Evolutionary conservation across 2,113 vertebrate genomes (phyloP), one percentile per base, ranked within the genome.

Genomic region (Lepus americanus): DNA sequence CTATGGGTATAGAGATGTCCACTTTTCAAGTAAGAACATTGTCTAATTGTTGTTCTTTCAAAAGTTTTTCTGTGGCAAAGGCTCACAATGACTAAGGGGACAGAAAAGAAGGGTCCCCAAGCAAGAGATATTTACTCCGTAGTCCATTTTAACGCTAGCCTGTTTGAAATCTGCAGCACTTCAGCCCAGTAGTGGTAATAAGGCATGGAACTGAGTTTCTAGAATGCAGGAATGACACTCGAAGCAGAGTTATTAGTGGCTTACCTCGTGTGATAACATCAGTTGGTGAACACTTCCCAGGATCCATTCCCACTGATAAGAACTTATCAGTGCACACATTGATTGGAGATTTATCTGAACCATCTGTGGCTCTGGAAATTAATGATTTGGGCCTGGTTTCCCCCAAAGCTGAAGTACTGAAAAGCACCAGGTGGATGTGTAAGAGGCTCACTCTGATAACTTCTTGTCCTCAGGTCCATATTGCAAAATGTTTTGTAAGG

Each of bases 271-370:
- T 81, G 98, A 98, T 98, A 97, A 97, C 92, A 98, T 98, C 97
- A 93, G 53, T 72, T 88, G 70, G 81, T 95, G 76, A 91, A 96
- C 91, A 96, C 96, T 96, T 97, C 97, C 96, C 93, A 94, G 91
- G 97, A 98, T 97, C 97, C 93, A 0, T 94, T 97, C 95, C 90
- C 87, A 86, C 95, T 97, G 97, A 98, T 98, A 98, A 98, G 97
- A 96, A 98, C 96, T 98, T 98, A 98, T 97, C 97, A 97, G 89
- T 94, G 94, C 94, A 96, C 80, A 87, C 97, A 98, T 98, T 98
- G 98, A 98, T 98, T 98, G 96, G 97, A 98, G 96, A 98, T 97
- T 97, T 98, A 97, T 98, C 97, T 98, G 97, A 89, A 96, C 94
- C 25, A 36, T 98, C 94, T 97, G 97, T 98, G 97, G 95, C 96